Conservation (phyloP, 2,888 invertebrate species). For the Eupithecia exiguata region DNA sequence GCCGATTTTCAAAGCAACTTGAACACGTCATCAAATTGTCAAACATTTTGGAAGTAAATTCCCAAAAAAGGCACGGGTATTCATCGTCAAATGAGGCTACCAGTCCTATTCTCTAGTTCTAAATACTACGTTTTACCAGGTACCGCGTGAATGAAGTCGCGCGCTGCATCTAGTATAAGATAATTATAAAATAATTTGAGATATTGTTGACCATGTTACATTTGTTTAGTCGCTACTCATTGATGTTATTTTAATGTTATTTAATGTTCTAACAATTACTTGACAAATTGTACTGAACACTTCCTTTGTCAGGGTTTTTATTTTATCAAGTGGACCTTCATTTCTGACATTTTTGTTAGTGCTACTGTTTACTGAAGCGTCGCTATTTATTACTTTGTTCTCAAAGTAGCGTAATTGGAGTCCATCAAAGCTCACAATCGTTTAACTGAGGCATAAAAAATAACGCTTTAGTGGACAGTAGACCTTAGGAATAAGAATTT, state of each 20-base stretch:
- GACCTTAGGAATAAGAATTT: conserved; percentile 5
- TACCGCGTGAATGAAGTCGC: not conserved
- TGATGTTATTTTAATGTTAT: conserved; percentile 59
- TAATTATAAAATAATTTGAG: conserved; percentile 47
- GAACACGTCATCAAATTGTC: not conserved
- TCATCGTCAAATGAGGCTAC: not conserved
- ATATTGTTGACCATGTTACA: conserved; percentile 51
- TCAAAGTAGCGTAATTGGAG: not conserved
- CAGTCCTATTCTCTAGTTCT: not conserved
- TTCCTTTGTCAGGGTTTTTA: conserved; percentile 55
- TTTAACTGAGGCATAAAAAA: not conserved
- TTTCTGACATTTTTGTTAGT: conserved; percentile 13
- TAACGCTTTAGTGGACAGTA: conserved; percentile 3
- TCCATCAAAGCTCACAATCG: not conserved
- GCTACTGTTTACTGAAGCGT: conserved; percentile 12
- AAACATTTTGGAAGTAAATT: not conserved
- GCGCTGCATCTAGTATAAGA: conserved; percentile 28
- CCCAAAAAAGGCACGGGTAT: not conserved
- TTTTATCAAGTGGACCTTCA: conserved; percentile 46
- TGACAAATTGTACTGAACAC: conserved; percentile 60
- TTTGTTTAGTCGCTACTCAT: conserved; percentile 48
- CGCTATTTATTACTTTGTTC: not conserved
- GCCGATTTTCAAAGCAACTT: not conserved
- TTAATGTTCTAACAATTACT: conserved; percentile 58
- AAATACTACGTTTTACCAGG: not conserved